Percentiles rank a stretch among this genome's conserved stretches.
Conservation (phyloP, 2,888 invertebrate genomes). For the Copidosoma aretas region DNA sequence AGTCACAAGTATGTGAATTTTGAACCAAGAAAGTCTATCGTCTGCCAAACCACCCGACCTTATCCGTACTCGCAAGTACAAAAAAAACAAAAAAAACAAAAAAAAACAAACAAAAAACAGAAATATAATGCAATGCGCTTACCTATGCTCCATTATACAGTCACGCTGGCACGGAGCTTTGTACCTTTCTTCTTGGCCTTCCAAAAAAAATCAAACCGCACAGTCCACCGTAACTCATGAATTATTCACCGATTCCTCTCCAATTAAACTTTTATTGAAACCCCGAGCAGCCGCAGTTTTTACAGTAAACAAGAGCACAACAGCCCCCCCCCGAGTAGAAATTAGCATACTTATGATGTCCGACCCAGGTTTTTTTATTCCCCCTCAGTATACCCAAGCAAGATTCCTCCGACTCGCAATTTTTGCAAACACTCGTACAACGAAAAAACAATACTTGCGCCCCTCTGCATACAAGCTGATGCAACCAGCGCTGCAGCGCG, state of each 20-base stretch:
- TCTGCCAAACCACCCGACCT: too few species aligned
- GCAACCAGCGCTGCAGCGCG: constrained; percentile 20
- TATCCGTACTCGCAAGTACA: too few species aligned
- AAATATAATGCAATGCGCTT: too few species aligned
- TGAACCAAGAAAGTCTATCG: too few species aligned
- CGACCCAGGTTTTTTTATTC: background rate
- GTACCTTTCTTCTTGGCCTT: too few species aligned
- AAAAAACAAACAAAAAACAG: too few species aligned
- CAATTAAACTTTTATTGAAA: constrained; percentile 18
- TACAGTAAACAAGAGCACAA: background rate
- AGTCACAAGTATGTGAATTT: too few species aligned
- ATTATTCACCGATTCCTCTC: background rate
- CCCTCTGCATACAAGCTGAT: background rate
- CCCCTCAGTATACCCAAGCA: constrained; percentile 18
- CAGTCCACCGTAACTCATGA: background rate
- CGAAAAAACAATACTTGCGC: constrained; percentile 6
- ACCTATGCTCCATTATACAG: too few species aligned
- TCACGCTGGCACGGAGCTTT: too few species aligned
- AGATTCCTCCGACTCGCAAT: constrained; percentile 9
- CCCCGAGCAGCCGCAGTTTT: too few species aligned
- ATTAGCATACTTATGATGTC: background rate
- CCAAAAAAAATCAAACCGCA: too few species aligned
- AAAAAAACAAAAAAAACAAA: too few species aligned
- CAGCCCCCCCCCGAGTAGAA: background rate
- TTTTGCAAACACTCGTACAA: constrained; percentile 3